Conservation (phyloP, 2,888 invertebrate genomes). For the Folsomia candida region DNA sequence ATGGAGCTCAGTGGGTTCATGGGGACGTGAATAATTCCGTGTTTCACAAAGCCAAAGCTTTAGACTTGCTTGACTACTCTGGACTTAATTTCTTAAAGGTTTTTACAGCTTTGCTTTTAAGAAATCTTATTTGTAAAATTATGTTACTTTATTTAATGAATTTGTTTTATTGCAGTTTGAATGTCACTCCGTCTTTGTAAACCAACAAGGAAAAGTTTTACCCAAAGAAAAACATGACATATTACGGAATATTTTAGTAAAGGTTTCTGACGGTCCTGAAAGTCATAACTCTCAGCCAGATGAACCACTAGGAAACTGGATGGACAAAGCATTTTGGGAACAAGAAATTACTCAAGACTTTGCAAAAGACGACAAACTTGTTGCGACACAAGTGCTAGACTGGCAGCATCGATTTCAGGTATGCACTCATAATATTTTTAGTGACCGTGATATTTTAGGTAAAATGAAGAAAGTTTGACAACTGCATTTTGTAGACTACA, state of each 20-base stretch:
- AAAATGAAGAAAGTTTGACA: too few species aligned
- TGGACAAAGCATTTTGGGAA: slow-evolving; percentile 25
- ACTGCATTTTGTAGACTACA: slow-evolving; percentile 53
- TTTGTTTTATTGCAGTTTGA: slow-evolving; percentile 27
- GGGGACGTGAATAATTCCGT: slow-evolving; percentile 86
- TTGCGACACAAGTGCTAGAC: slow-evolving; percentile 36
- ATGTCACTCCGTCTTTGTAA: slow-evolving; percentile 29
- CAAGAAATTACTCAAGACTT: slow-evolving; percentile 1
- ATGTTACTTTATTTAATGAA: not conserved
- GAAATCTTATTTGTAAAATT: not conserved
- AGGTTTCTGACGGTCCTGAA: slow-evolving; percentile 27
- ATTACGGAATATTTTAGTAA: not conserved
- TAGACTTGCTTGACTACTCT: slow-evolving; percentile 17
- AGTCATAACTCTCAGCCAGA: slow-evolving; percentile 17
- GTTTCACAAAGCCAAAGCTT: slow-evolving; percentile 75
- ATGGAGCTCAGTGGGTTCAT: slow-evolving; percentile 92
- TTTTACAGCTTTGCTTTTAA: not conserved
- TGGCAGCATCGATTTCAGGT: slow-evolving; percentile 49
- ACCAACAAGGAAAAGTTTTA: slow-evolving; percentile 24
- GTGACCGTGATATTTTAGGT: slow-evolving; percentile 1
- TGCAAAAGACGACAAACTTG: not conserved
- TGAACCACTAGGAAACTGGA: slow-evolving; percentile 30
- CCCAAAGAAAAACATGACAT: slow-evolving; percentile 16
- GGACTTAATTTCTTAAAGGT: slow-evolving; percentile 17
- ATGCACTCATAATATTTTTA: slow-evolving; percentile 6